Base-by-base conservation (phyloP, 2,797 vertebrate genomes). In the Melanotaenia boesemani region DNA sequence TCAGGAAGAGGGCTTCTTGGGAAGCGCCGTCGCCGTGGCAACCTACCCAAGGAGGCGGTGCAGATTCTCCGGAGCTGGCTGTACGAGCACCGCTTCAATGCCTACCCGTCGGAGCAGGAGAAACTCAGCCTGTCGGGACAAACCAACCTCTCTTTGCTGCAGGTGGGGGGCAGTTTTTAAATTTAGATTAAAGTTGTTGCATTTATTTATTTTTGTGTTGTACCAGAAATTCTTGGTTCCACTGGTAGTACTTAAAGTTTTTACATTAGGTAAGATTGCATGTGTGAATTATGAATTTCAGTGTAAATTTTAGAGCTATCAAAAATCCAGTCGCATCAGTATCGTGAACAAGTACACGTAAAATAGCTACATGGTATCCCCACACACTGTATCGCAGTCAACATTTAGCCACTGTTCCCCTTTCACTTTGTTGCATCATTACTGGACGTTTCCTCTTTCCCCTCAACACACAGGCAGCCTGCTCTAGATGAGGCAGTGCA, bases 61-160 rank as follows among this genome's bases (percentile, higher is more conserved):
- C 96, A 97, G 91, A 96, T 97, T 77, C 95, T 99, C 15, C 93
- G 96, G n/a, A 96, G 95, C 90, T 99, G 98, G 98, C 93, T 99
- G 54, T 98, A 97, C 1, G 93, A 98, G 72, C 97, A 99, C 74
- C 96, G 97, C 72, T 97, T 97, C 92, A 98, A 99, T 0, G 97
- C 98, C 30, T 99, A 98, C 84, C 98, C 98, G 0, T 97, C 97
- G 0, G 98, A 99, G 87, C 96, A 97, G 86, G 98, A 99, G 94
- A 99, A 99, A 69, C 95, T 96, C 71, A 96, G 95, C 71, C 94
- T 99, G 74, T 97, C 97, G 0, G 94, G 92, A 22, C 96, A 97
- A 88, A 98, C 98, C 73, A 95, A 94, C 81, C 96, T 99, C 72
- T 97, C 98, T 0, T 95, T 97, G 84, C 94, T 98, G 62, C 98